Percentiles rank a stretch among this genome's conserved stretches.
These are phyloP conservation scores for Drosophila nikananu DNA, from an alignment of 1,140 invertebrate genomes.

Conservation along the genomic window DNA sequence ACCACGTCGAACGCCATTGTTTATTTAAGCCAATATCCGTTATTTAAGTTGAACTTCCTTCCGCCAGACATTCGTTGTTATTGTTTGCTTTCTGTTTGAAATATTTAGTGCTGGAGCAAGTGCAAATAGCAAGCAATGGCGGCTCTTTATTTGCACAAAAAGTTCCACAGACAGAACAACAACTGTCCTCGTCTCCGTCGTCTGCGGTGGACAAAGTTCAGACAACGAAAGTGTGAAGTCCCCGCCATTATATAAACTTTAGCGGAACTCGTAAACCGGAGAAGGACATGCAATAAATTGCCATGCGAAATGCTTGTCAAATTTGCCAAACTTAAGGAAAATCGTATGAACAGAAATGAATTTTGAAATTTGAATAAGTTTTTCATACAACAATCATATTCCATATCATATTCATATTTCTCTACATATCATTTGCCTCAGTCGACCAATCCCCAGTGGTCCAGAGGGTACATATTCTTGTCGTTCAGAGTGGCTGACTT, in stretches of 20 bases:
- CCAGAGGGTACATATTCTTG: too few species aligned
- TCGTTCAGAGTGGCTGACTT: too few species aligned
- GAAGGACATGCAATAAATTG: slow-evolving; percentile 65
- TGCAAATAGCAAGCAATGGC: slow-evolving; percentile 62
- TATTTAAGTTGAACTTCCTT: slow-evolving; percentile 83
- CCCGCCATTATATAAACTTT: slow-evolving; percentile 63
- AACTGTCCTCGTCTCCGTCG: slow-evolving; percentile 7
- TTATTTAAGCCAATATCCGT: slow-evolving; percentile 83
- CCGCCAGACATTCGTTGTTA: slow-evolving; percentile 66
- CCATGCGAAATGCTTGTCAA: slow-evolving; percentile 57
- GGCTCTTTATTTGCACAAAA: slow-evolving; percentile 71
- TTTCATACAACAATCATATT: too few species aligned
- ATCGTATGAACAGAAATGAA: not conserved
- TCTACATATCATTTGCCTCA: too few species aligned
- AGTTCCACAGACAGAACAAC: slow-evolving; percentile 66
- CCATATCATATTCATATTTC: too few species aligned
- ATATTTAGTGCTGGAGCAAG: slow-evolving; percentile 69
- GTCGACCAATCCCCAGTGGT: too few species aligned
- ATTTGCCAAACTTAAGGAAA: slow-evolving; percentile 30
- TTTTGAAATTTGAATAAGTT: too few species aligned
- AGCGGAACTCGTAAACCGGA: slow-evolving; percentile 1
- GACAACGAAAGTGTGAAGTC: slow-evolving; percentile 77
- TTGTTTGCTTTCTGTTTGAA: slow-evolving; percentile 76
- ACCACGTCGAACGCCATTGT: slow-evolving; percentile 63
- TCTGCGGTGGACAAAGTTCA: slow-evolving; percentile 62